phyloP scores from a whole-genome alignment of 2,797 vertebrate genomes.

The Dendrocincla tyrannina region DNA sequence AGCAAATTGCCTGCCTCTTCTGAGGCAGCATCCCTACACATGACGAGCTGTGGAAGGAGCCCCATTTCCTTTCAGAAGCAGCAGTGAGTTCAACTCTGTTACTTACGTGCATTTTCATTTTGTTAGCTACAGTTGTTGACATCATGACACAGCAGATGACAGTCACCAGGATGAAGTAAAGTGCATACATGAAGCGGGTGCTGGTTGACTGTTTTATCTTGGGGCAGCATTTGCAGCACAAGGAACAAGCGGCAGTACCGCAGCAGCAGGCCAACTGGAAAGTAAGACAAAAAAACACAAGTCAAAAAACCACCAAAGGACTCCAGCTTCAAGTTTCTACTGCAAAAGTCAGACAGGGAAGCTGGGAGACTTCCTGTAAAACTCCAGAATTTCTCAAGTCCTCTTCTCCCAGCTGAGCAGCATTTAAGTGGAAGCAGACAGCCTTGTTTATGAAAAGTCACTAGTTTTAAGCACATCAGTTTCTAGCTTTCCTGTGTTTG shows the following conservation, averaged over 20 bases:
- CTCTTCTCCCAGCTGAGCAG: neutral
- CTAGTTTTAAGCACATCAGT: neutral
- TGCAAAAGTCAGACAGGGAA: neutral
- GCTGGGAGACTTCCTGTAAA: neutral
- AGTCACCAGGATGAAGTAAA: constrained; percentile 92
- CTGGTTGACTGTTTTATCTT: constrained; percentile 96
- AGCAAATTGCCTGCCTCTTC: accelerated
- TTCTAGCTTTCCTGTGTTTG: neutral
- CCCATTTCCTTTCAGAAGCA: neutral
- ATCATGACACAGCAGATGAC: constrained; percentile 93
- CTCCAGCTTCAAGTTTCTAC: neutral
- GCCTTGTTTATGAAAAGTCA: neutral
- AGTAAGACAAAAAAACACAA: neutral
- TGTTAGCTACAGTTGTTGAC: constrained; percentile 86
- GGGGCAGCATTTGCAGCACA: constrained; percentile 94
- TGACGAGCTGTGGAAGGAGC: neutral
- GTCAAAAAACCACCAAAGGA: neutral
- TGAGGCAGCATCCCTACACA: neutral
- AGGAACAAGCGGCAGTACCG: constrained; percentile 87
- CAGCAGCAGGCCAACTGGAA: constrained; percentile 95
- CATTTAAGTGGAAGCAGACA: neutral
- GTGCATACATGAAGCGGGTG: constrained; percentile 93
- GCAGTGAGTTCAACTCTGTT: neutral
- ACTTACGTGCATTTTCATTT: constrained; percentile 81
- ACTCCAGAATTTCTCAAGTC: neutral